Base-by-base conservation (phyloP, 2,797 vertebrate genomes). In the Danio kyathit region DNA sequence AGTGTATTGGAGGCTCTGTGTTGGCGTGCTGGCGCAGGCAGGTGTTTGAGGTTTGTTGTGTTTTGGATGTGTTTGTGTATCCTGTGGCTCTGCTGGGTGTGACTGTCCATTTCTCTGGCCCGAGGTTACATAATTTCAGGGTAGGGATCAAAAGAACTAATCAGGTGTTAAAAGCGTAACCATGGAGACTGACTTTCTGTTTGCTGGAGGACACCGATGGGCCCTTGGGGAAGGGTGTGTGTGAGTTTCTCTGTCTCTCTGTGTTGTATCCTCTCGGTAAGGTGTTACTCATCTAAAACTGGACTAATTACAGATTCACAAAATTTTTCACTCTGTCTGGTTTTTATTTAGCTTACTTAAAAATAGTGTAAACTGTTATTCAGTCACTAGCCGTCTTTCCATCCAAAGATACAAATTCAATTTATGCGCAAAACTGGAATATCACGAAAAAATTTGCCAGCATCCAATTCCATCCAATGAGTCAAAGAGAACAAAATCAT, bases 131-230 rank as follows among this genome's bases (percentile, higher is more conserved):
- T 89, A 82, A 91, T 90, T 87, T 84, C 73, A 54, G 78, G 72
- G 46, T 87, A 79, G 65, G 63, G 83, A 87, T 91, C 76, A 89
- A 86, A 90, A 87, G 89, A 81, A 71, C 29, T 84, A 67, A 89
- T 90, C 87, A 82, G 86, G 85, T 87, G 88, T 89, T 90, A 89
- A 84, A 86, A 87, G 79, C 80, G 82, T 86, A 87, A 80, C 77
- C 77, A 54, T 71, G 71, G 83, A 75, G 86, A 84, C 83, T 65
- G 73, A 80, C 49, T 89, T 52, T 52, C 4, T 79, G 82, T 90
- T 88, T 86, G 76, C 82, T 78, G 51, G 71, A 79, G 72, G 86
- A 82, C 67, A 44, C 56, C 9, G 4, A 84, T 74, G 63, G 79
- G 85, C 84, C 88, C 65, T 52, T 49, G 87, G 79, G 17, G 14